Conservation (phyloP, 2,113 vertebrate species). For the Malurus melanocephalus region DNA sequence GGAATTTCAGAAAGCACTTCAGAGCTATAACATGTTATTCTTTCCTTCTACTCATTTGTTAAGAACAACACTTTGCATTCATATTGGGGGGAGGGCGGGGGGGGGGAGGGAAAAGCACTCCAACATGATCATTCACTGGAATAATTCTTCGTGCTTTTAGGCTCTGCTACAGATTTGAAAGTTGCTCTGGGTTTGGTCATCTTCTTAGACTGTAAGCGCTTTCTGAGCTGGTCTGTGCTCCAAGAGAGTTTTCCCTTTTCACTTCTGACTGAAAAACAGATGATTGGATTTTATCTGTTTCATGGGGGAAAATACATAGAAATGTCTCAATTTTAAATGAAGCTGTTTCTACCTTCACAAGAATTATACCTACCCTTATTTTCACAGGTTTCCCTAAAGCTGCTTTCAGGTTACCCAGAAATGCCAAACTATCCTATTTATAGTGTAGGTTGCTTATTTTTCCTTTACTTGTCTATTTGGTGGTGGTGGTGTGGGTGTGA, state of each 20-base stretch:
- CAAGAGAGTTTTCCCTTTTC: neutral
- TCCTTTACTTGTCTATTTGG: neutral
- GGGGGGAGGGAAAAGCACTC: neutral
- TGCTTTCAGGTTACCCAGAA: neutral
- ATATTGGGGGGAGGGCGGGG: neutral
- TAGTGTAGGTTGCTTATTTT: neutral
- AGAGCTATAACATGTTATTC: neutral
- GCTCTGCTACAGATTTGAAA: neutral
- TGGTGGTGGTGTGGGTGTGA: neutral
- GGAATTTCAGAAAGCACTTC: constrained; percentile 40
- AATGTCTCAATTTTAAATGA: neutral
- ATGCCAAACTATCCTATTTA: neutral
- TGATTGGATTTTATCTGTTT: constrained; percentile 6
- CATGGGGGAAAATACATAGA: neutral
- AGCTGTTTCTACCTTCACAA: neutral
- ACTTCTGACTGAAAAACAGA: constrained; percentile 15
- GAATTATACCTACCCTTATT: neutral
- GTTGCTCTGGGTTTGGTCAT: neutral
- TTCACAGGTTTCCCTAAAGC: neutral
- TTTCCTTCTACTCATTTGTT: neutral
- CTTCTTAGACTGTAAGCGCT: neutral
- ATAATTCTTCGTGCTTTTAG: neutral
- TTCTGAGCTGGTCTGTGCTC: neutral
- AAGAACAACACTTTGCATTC: neutral
- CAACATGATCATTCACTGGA: neutral